Evolutionary conservation across 2,113 vertebrate species (phyloP), one percentile per base, ranked within the genome.

Genomic region (Ctenomys sociabilis): DNA sequence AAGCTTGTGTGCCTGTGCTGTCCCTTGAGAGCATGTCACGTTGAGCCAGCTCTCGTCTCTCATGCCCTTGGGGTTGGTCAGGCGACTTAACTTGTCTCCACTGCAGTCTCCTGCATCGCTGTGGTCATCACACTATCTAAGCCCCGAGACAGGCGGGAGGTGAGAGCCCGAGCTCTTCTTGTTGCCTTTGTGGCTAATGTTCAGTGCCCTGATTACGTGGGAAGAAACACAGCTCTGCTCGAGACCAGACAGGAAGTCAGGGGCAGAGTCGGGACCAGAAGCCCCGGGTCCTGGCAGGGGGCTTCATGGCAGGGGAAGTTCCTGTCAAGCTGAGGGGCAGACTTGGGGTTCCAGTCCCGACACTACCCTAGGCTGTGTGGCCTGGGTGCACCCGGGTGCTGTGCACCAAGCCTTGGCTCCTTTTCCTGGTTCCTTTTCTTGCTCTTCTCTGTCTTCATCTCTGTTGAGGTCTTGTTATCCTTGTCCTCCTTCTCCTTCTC

Each of bases 71-170:
- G 6, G 70, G 54, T 17, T 87, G 37, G 40, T 16, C 17, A 80
- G 35, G 10, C 70, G 70, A 57, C 19, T 87, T 87, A 26, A 17
- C 72, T 13, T 81, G n/a, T 66, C 43, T 84, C 4, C 24, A 22
- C 32, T 12, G 49, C 57, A 22, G 17, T 89, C 52, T 87, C 59
- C 73, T 45, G 35, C 22, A 11, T 80, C 40, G 1, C 45, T 72
- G 8, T 88, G 77, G 66, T 19, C 8, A 90, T 82, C 64, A 72
- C 87, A 83, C 87, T 66, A 93, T 66, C 84, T 90, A 59, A 83
- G 45, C 7, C 22, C 77, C 37, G 45, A 49, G 73, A 81, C 54
- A 73, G 49, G 78, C 64, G 78, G 80, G 61, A 94, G 45, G 43
- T 5, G 3, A 5, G 1, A 89, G 66, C 63, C 49, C 49, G 24